Evolutionary conservation across 2,888 invertebrate species (phyloP), one percentile per base, ranked within the genome.

Genomic region (Acleris literana): DNA sequence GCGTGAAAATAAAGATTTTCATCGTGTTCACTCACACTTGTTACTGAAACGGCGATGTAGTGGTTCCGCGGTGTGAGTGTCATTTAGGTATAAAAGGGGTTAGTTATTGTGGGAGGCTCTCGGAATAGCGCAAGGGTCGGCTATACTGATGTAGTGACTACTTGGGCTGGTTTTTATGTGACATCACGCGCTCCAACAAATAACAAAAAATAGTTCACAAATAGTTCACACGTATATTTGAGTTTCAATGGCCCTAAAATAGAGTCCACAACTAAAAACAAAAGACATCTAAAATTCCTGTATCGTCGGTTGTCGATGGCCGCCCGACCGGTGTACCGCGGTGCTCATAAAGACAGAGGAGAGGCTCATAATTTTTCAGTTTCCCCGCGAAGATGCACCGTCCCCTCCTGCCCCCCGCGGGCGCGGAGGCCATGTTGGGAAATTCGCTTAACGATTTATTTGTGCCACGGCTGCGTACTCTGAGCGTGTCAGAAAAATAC

Each of bases 1-100:
- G 92, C 92, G 92, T 92, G 91, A 92, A 92, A 92, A 92, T 92
- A 92, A 92, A 92, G 92, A 92, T 92, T 92, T 92, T 92, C 92
- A 92, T 92, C 92, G 92, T 92, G 92, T 92, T 90, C 90, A 92
- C 92, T 84, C 90, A 91, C 92, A 77, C 76, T 79, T 83, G 84
- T 86, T 87, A 85, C 83, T 85, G 85, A 77, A 77, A 80, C 77
- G 77, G 80, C 82, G 78, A 84, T 85, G 81, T 82, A 83, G 86
- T 78, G 77, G 81, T 82, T 80, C 78, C 73, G 77, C 79, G 77
- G 84, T 85, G 85, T 87, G 88, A 78, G 85, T 81, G 74, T 78
- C 82, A 80, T 81, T 81, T 83, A 83, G 81, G 80, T 76, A 79
- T 77, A 78, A 77, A 39, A 79, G 79, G 77, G 80, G 76, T 78